Evolutionary conservation across 1,140 invertebrate species (phyloP).

Genomic region (Tenebrio molitor): DNA sequence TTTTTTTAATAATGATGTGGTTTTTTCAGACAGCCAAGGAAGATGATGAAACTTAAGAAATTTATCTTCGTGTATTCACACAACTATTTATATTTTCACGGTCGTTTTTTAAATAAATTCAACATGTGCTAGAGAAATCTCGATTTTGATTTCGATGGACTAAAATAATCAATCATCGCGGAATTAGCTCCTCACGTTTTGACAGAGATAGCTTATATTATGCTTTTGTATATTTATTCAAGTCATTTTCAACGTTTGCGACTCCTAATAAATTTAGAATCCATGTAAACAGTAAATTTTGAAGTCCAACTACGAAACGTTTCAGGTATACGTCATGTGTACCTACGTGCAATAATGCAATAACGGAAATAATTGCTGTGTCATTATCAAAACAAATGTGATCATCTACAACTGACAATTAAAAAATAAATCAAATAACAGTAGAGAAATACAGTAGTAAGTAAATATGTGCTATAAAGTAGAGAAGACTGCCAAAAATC

Average conservation of each 20-base stretch:
- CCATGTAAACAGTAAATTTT: neutral
- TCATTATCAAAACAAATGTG: neutral
- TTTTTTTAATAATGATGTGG: neutral
- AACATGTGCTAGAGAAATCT: neutral
- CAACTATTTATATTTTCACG: neutral
- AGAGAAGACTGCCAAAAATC: too few relatives aligned
- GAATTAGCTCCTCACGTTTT: too few relatives aligned
- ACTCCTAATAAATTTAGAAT: slow-evolving; percentile 12
- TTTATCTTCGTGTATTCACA: neutral
- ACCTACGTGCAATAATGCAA: slow-evolving; percentile 16
- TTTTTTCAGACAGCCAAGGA: neutral
- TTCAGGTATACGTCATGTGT: slow-evolving; percentile 11
- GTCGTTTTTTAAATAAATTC: neutral
- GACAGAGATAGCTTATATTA: neutral
- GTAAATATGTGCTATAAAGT: too few relatives aligned
- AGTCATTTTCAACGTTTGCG: neutral
- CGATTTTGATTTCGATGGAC: too few relatives aligned
- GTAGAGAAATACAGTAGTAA: too few relatives aligned
- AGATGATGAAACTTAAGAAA: neutral
- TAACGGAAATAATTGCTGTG: too few relatives aligned
- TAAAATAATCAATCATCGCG: too few relatives aligned
- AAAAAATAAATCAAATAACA: too few relatives aligned
- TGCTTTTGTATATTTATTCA: slow-evolving; percentile 2
- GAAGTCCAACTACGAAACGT: neutral
- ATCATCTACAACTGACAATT: too few relatives aligned